Conservation (phyloP, 2,888 invertebrate species). For the Bellardia bayeri region DNA sequence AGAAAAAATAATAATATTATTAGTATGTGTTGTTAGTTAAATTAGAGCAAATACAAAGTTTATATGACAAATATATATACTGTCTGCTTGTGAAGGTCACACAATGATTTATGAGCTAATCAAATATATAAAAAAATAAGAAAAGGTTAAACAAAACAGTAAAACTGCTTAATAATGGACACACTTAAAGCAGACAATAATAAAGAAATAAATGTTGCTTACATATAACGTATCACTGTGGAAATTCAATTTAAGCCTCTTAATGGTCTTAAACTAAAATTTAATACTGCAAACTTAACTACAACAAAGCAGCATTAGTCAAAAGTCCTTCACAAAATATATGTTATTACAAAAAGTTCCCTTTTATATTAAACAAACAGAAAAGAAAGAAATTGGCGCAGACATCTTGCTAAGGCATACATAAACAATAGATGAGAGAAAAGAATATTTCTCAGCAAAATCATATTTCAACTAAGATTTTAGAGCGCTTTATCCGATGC, state of each 20-base stretch:
- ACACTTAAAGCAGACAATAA: not conserved
- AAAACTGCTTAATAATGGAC: not conserved
- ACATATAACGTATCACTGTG: not conserved
- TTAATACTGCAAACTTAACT: constrained; percentile 5
- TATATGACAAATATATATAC: not conserved
- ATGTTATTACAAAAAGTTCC: not conserved
- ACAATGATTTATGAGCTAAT: constrained; percentile 24
- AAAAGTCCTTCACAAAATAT: not conserved
- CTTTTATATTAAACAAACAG: not conserved
- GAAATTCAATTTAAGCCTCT: not conserved
- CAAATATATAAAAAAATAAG: not conserved
- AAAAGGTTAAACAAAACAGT: too few species aligned
- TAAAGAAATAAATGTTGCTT: not conserved
- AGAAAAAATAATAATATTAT: not conserved
- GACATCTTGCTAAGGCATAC: constrained; percentile 1
- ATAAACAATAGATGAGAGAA: not conserved
- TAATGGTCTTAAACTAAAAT: constrained; percentile 8
- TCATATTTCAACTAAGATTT: too few species aligned
- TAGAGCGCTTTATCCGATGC: too few species aligned
- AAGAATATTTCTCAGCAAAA: not conserved
- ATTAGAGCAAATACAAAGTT: constrained; percentile 22
- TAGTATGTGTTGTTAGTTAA: constrained; percentile 6
- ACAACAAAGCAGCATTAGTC: not conserved
- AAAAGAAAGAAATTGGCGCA: constrained; percentile 16
- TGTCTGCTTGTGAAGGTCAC: constrained; percentile 45